phyloP scores from a whole-genome alignment of 2,113 vertebrate species.

The Hyperoodon ampullatus region DNA sequence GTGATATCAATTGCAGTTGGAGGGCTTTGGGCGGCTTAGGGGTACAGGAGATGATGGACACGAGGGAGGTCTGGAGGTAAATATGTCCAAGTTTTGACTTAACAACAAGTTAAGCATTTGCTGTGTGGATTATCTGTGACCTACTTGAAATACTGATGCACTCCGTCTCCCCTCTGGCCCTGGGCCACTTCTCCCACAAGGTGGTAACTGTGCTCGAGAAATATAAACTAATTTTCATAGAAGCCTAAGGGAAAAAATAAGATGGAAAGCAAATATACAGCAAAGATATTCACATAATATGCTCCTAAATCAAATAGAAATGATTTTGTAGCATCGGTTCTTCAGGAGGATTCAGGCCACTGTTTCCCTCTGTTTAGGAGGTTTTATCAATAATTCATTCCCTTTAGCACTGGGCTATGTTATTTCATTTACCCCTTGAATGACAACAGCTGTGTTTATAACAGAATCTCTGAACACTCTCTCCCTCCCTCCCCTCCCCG shows the following conservation, averaged over 20 bases:
- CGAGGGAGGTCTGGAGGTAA: background rate
- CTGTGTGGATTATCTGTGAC: constrained; percentile 65
- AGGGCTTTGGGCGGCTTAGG: background rate
- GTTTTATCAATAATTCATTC: constrained; percentile 35
- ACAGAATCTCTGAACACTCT: background rate
- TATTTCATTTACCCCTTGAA: constrained; percentile 11
- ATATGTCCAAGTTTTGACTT: constrained; percentile 46
- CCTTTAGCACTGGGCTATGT: background rate
- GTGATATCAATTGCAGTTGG: background rate
- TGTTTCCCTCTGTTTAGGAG: background rate
- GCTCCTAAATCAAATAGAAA: constrained; percentile 33
- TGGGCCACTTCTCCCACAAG: constrained; percentile 20
- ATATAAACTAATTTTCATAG: constrained; percentile 71
- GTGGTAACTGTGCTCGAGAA: constrained; percentile 59
- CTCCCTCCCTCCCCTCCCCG: background rate
- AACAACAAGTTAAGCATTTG: constrained; percentile 54
- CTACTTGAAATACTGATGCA: constrained; percentile 66
- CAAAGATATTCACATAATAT: constrained; percentile 26
- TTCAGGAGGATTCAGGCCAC: constrained; percentile 4
- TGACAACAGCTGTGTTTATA: background rate
- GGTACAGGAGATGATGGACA: background rate
- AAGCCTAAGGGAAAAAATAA: background rate
- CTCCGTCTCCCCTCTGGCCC: background rate
- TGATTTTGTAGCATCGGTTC: background rate
- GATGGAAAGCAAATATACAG: constrained; percentile 19